phyloP scores from a whole-genome alignment of 2,113 vertebrate species.

The Arothron firmamentum region DNA sequence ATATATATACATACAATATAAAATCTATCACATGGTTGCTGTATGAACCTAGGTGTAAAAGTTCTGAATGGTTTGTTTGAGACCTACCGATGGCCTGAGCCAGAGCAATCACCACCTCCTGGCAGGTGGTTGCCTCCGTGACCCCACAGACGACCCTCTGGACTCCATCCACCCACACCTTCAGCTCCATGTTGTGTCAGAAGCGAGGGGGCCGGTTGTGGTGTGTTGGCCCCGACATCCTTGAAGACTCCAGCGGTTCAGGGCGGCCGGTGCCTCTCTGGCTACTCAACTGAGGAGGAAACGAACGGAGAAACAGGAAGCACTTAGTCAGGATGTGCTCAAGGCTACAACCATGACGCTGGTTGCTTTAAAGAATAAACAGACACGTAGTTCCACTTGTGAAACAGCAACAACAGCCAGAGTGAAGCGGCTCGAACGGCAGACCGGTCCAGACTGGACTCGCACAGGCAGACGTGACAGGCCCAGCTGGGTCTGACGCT shows the following conservation, averaged over 20 bases:
- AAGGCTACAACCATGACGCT: conserved; percentile 16
- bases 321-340: conserved; percentile 51
- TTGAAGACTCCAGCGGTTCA: conserved; percentile 44
- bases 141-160: conserved; percentile 97
- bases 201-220: conserved; percentile 39
- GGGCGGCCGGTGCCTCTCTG: conserved; percentile 41
- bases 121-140: conserved; percentile 95
- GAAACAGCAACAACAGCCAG: not conserved
- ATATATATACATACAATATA: not conserved
- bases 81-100: conserved; percentile 92
- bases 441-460: conserved; percentile 27
- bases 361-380: conserved; percentile 1
- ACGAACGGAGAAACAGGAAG: conserved; percentile 51
- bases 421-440: conserved; percentile 18
- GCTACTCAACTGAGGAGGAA: conserved; percentile 49
- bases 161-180: conserved; percentile 98
- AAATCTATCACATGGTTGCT: no score
- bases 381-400: conserved; percentile 1
- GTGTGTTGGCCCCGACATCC: conserved; percentile 61
- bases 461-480: conserved; percentile 41
- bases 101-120: conserved; percentile 98
- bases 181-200: conserved; percentile 91
- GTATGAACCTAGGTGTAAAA: no score
- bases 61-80: not conserved
- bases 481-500: conserved; percentile 59